phyloP scores from a whole-genome alignment of 1,140 invertebrate genomes.

The Drosophila watanabei region DNA sequence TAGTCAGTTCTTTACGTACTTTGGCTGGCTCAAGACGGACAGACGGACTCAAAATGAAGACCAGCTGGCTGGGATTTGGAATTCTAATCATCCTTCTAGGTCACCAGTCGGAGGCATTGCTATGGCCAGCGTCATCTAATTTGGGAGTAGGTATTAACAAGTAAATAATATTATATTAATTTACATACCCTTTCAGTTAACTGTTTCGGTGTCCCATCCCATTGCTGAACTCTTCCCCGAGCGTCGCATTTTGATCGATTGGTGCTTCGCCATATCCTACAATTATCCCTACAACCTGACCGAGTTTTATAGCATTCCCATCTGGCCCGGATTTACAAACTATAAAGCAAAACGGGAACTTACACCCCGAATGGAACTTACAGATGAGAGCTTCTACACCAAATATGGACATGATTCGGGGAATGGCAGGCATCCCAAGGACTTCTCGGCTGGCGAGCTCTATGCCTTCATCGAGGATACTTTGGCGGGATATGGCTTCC shows the following conservation, averaged over 20 bases:
- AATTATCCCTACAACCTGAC: constrained; percentile 57
- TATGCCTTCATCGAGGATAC: constrained; percentile 67
- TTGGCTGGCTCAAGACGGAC: constrained; percentile 18
- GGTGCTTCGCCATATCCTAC: constrained; percentile 79
- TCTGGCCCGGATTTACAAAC: constrained; percentile 76
- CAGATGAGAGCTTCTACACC: constrained; percentile 40
- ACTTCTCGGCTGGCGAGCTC: constrained; percentile 76
- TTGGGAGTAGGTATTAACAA: constrained; percentile 46
- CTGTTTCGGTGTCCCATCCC: constrained; percentile 67
- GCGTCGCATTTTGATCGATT: constrained; percentile 72
- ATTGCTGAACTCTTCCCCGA: constrained; percentile 70
- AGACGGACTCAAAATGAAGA: constrained; percentile 41
- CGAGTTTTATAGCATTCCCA: constrained; percentile 79
- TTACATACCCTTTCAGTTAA: constrained; percentile 25
- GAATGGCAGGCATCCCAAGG: constrained; percentile 61
- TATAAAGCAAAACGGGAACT: constrained; percentile 58
- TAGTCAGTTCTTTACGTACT: constrained; percentile 4
- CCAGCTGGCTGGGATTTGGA: not conserved
- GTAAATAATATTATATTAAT: not conserved
- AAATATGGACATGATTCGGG: constrained; percentile 62
- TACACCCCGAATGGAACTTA: constrained; percentile 21
- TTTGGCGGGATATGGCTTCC: constrained; percentile 62
- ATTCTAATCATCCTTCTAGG: not conserved
- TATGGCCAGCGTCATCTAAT: constrained; percentile 54
- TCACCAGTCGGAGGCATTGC: constrained; percentile 1